Percentiles rank a stretch among this genome's conserved stretches.
These are phyloP conservation scores for Tetrax tetrax DNA, from an alignment of 2,113 vertebrate genomes.

Conservation along the genomic window DNA sequence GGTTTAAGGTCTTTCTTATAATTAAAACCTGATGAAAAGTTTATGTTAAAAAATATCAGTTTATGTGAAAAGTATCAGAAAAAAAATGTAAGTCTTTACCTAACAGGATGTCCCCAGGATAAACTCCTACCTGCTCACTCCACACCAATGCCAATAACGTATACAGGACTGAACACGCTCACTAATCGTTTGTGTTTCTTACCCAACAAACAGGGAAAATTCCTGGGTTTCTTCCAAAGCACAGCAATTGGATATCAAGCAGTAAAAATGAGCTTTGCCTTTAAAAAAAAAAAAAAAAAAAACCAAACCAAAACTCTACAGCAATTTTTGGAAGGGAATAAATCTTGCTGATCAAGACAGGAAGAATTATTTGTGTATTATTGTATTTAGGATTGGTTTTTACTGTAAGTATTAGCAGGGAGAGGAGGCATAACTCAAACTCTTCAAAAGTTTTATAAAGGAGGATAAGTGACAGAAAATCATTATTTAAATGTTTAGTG, in stretches of 20 bases:
- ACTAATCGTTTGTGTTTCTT: background rate
- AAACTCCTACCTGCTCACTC: background rate
- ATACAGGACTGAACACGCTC: background rate
- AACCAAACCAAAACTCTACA: background rate
- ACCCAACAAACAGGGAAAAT: background rate
- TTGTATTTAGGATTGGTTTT: background rate
- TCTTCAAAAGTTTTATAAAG: background rate
- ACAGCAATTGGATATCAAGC: background rate
- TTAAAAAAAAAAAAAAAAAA: background rate
- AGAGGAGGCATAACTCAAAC: background rate
- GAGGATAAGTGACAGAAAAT: background rate
- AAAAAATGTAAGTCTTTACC: background rate
- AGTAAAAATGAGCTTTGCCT: background rate
- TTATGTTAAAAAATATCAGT: background rate
- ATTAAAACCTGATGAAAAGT: background rate
- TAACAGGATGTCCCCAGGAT: background rate
- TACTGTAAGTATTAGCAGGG: background rate
- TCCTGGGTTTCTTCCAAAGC: background rate
- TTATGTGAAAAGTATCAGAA: background rate
- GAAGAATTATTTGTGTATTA: background rate
- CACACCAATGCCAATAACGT: background rate
- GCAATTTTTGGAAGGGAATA: background rate
- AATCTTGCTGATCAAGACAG: background rate
- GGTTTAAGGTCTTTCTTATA: background rate
- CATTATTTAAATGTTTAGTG: background rate